Evolutionary conservation across 1,140 invertebrate genomes (phyloP).

Genomic region (Macrosteles quadrilineatus): DNA sequence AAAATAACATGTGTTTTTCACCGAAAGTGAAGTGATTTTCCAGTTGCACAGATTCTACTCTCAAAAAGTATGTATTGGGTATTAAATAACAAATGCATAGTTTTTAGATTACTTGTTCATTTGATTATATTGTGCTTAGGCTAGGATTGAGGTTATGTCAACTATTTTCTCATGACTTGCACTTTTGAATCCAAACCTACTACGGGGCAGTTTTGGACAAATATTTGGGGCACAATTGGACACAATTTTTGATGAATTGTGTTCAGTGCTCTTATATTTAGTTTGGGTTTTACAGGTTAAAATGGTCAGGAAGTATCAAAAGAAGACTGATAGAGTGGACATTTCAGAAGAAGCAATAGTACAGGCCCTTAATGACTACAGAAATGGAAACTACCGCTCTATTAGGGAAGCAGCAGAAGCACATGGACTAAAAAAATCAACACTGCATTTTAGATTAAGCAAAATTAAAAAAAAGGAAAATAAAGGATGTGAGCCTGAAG

Average conservation of each 20-base stretch:
- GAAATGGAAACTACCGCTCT: constrained; percentile 23
- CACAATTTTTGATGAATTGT: constrained; percentile 2
- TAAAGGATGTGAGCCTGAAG: background rate
- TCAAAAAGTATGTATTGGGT: background rate
- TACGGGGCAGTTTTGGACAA: constrained; percentile 27
- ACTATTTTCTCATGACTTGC: constrained; percentile 17
- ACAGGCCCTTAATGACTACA: constrained; percentile 21
- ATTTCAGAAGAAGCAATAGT: constrained; percentile 20
- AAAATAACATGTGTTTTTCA: constrained; percentile 9
- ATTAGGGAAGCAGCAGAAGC: constrained; percentile 24
- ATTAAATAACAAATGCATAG: background rate
- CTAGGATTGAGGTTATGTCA: constrained; percentile 40
- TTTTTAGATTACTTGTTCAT: constrained; percentile 5
- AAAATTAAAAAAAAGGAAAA: constrained; percentile 13
- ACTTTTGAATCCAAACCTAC: constrained; percentile 17
- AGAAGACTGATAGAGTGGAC: constrained; percentile 8
- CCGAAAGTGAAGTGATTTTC: constrained; percentile 15
- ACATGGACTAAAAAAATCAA: constrained; percentile 1
- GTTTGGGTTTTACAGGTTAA: background rate
- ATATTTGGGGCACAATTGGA: constrained; percentile 26
- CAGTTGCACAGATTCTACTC: constrained; percentile 3
- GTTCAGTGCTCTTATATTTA: background rate
- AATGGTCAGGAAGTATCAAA: constrained; percentile 26
- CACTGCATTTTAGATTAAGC: constrained; percentile 16
- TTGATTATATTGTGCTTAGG: constrained; percentile 35